Conservation (phyloP, 2,888 invertebrate species). For the Monochamus alternatus region DNA sequence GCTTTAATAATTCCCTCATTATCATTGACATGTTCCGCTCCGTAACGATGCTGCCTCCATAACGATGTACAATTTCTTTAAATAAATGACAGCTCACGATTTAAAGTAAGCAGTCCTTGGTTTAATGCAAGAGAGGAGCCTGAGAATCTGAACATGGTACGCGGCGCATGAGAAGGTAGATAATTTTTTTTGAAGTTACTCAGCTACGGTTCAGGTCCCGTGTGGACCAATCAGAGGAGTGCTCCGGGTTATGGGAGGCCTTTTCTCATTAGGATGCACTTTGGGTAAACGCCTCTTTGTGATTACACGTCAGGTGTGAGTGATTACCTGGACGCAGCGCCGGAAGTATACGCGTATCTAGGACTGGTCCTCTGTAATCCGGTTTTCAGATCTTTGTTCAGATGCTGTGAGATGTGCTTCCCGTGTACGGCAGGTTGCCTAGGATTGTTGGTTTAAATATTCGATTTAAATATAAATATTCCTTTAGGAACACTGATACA, state of each 20-base stretch:
- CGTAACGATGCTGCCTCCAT: slow-evolving; percentile 43
- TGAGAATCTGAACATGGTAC: slow-evolving; percentile 49
- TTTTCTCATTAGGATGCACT: slow-evolving; percentile 69
- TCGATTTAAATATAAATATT: too few species aligned
- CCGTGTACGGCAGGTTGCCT: slow-evolving; percentile 35
- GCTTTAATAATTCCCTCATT: not conserved
- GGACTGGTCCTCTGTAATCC: slow-evolving; percentile 59
- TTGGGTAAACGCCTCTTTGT: slow-evolving; percentile 69
- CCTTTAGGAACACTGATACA: too few species aligned
- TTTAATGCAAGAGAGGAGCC: slow-evolving; percentile 22
- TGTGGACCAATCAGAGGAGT: slow-evolving; percentile 66
- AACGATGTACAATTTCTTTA: slow-evolving; percentile 61
- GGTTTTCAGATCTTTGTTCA: slow-evolving; percentile 54
- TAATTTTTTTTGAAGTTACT: slow-evolving; percentile 44
- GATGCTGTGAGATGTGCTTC: slow-evolving; percentile 44
- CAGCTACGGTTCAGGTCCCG: slow-evolving; percentile 39
- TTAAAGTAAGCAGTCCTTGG: slow-evolving; percentile 59
- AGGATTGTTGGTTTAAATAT: slow-evolving; percentile 3
- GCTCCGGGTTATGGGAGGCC: slow-evolving; percentile 57
- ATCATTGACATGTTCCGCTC: slow-evolving; percentile 35
- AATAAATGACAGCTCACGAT: slow-evolving; percentile 62
- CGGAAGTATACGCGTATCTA: slow-evolving; percentile 66
- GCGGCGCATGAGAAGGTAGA: slow-evolving; percentile 37
- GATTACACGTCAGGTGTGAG: slow-evolving; percentile 71
- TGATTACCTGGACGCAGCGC: slow-evolving; percentile 69